Evolutionary conservation across 2,797 vertebrate genomes (phyloP).

Genomic region (Alfaro cultratus): DNA sequence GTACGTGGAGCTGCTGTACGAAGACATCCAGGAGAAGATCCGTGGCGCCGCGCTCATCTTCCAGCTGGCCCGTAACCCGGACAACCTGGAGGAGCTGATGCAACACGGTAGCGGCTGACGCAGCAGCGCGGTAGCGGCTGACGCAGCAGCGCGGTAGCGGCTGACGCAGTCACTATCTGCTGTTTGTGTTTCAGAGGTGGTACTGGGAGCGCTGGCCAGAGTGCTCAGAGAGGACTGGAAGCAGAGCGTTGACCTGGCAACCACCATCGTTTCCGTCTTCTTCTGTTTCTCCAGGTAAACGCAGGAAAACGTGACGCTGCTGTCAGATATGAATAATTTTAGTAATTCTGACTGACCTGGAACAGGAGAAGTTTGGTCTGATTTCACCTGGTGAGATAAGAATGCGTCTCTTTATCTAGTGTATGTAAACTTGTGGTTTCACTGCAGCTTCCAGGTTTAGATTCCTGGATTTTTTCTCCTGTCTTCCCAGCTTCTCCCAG

Average conservation of each 20-base stretch:
- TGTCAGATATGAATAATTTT: too few species aligned
- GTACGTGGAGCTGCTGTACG: constrained; percentile 93
- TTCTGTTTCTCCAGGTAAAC: constrained; percentile 94
- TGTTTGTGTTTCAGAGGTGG: constrained; percentile 81
- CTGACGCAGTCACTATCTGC: too few species aligned
- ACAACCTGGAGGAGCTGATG: constrained; percentile 92
- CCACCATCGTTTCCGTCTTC: constrained; percentile 93
- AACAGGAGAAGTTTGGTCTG: too few species aligned
- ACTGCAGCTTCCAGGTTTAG: background rate
- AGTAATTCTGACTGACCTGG: too few species aligned
- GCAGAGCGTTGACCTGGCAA: constrained; percentile 92
- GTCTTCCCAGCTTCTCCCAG: constrained; percentile 87
- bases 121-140: too few species aligned
- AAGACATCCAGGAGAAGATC: constrained; percentile 93
- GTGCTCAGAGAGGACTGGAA: constrained; percentile 95
- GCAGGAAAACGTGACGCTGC: too few species aligned
- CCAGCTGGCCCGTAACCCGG: constrained; percentile 90
- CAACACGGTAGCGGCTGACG: constrained; percentile 75
- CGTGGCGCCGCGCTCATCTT: constrained; percentile 90
- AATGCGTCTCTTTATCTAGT: too few species aligned
- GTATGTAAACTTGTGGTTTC: too few species aligned
- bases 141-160: too few species aligned
- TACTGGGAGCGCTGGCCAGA: constrained; percentile 88
- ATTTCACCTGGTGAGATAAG: too few species aligned
- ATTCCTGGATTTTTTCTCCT: constrained; percentile 35